phyloP scores from a whole-genome alignment of 2,888 invertebrate genomes.

The Aethes cnicana region DNA sequence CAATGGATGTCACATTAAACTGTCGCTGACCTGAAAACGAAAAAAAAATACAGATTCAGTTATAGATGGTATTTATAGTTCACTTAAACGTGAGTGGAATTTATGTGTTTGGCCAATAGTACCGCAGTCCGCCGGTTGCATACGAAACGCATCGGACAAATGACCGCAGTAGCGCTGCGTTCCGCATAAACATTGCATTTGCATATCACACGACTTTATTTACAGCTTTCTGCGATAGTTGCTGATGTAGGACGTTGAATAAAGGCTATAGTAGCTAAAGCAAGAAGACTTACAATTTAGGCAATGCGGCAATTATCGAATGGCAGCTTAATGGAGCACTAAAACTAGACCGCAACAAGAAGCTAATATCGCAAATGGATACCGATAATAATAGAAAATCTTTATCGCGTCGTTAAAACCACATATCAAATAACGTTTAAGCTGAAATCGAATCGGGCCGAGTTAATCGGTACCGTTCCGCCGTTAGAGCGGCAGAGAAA shows the following conservation, averaged over 20 bases:
- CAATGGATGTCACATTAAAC: background rate
- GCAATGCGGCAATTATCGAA: background rate
- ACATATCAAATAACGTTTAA: constrained; percentile 2
- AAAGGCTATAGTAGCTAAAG: too few relatives aligned
- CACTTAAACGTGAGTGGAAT: background rate
- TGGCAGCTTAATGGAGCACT: background rate
- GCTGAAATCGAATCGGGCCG: constrained; percentile 20
- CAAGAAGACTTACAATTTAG: background rate
- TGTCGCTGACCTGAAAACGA: background rate
- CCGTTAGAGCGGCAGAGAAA: constrained; percentile 36
- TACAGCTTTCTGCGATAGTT: constrained; percentile 7
- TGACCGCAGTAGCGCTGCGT: constrained; percentile 25
- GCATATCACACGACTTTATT: constrained; percentile 18
- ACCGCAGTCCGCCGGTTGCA: constrained; percentile 39
- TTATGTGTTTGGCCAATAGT: background rate
- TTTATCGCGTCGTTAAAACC: background rate
- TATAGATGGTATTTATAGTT: background rate
- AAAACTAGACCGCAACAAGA: background rate
- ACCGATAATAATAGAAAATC: background rate
- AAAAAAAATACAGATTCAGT: background rate
- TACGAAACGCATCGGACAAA: constrained; percentile 37
- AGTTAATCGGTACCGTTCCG: constrained; percentile 1
- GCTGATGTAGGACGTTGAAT: too few relatives aligned
- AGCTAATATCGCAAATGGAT: background rate
- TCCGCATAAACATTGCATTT: constrained; percentile 25